A percentile compares a stretch with the other conserved stretches of the same genome.
These are phyloP conservation scores for Pygocentrus nattereri DNA, from an alignment of 2,797 vertebrate species.

Conservation along the genomic window DNA sequence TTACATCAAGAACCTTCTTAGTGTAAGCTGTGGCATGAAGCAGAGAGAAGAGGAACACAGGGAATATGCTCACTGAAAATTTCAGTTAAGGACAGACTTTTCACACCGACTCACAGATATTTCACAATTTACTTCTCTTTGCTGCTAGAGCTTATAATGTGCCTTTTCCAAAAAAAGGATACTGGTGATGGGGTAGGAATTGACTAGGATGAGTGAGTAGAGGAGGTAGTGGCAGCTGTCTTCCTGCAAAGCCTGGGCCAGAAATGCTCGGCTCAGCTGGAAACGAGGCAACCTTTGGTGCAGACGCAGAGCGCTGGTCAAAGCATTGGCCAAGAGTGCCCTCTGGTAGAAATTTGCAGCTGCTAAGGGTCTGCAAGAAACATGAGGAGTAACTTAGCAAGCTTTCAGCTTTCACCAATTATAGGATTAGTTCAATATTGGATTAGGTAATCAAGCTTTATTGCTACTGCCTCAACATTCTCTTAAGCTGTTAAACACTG, in stretches of 20 bases:
- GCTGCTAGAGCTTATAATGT: neutral
- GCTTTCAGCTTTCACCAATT: neutral
- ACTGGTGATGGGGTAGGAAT: conserved; percentile 98
- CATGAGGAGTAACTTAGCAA: conserved; percentile 9
- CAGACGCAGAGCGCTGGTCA: conserved; percentile 95
- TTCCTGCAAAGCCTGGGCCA: conserved; percentile 94
- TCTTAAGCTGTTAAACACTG: neutral
- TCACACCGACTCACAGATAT: neutral
- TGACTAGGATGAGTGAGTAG: conserved; percentile 98
- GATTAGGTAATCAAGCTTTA: neutral
- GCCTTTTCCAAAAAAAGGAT: conserved; percentile 81
- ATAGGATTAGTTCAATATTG: neutral
- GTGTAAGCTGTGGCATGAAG: conserved; percentile 97
- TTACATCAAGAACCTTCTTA: conserved; percentile 98
- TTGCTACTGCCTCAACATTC: neutral
- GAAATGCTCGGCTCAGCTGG: conserved; percentile 92
- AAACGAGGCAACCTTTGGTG: conserved; percentile 96
- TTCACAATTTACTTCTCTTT: neutral
- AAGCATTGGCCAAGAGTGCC: conserved; percentile 95
- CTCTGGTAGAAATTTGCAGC: conserved; percentile 97
- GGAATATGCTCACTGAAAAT: conserved; percentile 96
- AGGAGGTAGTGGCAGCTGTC: conserved; percentile 98
- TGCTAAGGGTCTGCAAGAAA: conserved; percentile 87
- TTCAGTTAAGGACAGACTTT: conserved; percentile 79
- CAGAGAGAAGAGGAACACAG: conserved; percentile 95